Conservation (phyloP, 2,888 invertebrate genomes). For the Philhelius pedissequus region DNA sequence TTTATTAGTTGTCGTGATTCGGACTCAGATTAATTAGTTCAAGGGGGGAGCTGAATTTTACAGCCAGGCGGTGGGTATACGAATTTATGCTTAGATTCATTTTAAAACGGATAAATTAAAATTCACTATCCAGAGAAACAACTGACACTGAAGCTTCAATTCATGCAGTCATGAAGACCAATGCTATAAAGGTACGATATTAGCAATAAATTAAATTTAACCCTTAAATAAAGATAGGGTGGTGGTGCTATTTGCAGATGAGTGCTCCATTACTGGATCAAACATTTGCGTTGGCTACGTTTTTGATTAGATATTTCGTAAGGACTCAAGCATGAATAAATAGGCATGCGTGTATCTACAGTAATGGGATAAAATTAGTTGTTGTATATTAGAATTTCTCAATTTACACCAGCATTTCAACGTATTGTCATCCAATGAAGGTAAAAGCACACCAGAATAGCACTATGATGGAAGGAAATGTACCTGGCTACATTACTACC, state of each 20-base stretch:
- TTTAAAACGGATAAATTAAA: neutral
- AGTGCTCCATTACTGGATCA: constrained; percentile 4
- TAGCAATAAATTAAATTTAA: constrained; percentile 1
- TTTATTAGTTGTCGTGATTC: no score
- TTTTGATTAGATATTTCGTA: neutral
- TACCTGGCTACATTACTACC: neutral
- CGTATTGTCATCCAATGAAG: neutral
- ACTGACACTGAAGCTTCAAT: neutral
- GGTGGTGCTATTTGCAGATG: neutral
- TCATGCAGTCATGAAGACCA: neutral
- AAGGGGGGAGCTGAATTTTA: no score
- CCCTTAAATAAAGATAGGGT: neutral
- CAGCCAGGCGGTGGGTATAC: no score
- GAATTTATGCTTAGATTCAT: neutral
- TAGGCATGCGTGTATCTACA: neutral
- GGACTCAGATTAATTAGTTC: no score
- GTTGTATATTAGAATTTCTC: neutral
- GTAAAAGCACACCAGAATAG: neutral
- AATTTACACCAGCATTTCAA: neutral
- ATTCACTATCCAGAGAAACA: neutral
- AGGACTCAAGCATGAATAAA: neutral
- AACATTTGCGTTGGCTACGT: neutral
- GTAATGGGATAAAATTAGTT: neutral
- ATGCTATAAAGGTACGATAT: neutral
- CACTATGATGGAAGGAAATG: neutral